Evolutionary conservation across 1,140 invertebrate species (phyloP).

Genomic region (Hyles euphorbiae): DNA sequence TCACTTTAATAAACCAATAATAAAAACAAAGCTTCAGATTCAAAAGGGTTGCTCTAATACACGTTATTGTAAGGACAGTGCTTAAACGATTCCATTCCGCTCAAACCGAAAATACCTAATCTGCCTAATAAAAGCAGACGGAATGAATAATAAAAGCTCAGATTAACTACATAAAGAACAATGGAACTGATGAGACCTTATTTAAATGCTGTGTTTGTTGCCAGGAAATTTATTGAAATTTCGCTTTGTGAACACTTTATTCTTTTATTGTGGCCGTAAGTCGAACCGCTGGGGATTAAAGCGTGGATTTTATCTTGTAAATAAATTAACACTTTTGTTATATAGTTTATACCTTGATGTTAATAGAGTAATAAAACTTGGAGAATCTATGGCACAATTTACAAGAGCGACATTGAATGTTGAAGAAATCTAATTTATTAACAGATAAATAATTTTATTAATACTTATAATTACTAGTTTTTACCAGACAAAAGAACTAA

Average conservation of each 20-base stretch:
- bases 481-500: no score
- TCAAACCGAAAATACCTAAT: conserved; percentile 10
- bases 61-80: conserved; percentile 38
- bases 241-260: not conserved
- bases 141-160: conserved; percentile 13
- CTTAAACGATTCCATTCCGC: conserved; percentile 37
- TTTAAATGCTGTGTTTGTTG: conserved; percentile 10
- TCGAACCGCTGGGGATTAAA: no score
- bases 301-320: no score
- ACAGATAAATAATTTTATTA: not conserved
- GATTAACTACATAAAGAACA: conserved; percentile 18
- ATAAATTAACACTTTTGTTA: no score
- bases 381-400: no score
- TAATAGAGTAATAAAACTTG: no score
- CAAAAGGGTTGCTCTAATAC: conserved; percentile 39
- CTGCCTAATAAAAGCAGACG: conserved; percentile 11
- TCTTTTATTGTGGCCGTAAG: no score
- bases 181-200: conserved; percentile 13
- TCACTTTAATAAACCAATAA: no score
- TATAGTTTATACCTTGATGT: no score
- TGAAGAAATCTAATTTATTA: not conserved
- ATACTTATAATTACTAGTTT: not conserved
- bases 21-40: conserved; percentile 29
- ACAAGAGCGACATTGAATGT: not conserved
- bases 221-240: conserved; percentile 2